These are phyloP conservation scores for Melanostoma mellinum DNA, from an alignment of 2,888 invertebrate species.

Conservation along the genomic window DNA sequence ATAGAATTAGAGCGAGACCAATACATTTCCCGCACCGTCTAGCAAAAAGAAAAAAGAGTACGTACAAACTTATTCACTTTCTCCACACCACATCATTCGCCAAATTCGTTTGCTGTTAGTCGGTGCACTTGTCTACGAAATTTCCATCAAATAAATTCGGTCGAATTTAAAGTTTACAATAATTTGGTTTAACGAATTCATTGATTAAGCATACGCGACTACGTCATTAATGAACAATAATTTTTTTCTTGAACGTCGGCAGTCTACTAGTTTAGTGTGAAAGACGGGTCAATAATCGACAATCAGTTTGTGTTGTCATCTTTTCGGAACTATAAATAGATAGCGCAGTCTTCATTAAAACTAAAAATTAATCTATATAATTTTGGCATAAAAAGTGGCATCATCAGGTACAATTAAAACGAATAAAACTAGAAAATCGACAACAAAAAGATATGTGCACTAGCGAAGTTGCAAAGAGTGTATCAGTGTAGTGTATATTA, in stretches of 20 bases:
- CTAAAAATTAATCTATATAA: too few species aligned
- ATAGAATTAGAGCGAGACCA: not conserved
- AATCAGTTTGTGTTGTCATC: not conserved
- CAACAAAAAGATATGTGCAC: constrained; percentile 19
- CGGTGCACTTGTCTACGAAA: constrained; percentile 35
- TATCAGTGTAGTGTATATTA: constrained; percentile 74
- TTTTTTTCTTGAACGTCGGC: not conserved
- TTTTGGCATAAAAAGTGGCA: too few species aligned
- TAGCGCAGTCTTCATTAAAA: too few species aligned
- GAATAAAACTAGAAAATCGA: not conserved
- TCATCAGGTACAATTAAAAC: not conserved
- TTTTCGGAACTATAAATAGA: not conserved
- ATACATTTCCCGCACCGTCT: not conserved
- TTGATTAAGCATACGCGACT: constrained; percentile 2
- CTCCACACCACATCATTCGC: constrained; percentile 36
- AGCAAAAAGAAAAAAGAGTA: constrained; percentile 2
- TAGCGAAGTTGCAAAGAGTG: constrained; percentile 46
- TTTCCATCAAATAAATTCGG: constrained; percentile 14
- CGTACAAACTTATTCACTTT: constrained; percentile 25
- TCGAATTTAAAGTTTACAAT: not conserved
- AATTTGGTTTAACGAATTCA: not conserved
- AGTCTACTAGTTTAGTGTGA: constrained; percentile 1
- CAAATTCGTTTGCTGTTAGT: constrained; percentile 32
- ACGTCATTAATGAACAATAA: too few species aligned
- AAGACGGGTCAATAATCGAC: constrained; percentile 22